Base-by-base conservation (phyloP, 2,797 vertebrate species). In the Spinus olivaceus region DNA sequence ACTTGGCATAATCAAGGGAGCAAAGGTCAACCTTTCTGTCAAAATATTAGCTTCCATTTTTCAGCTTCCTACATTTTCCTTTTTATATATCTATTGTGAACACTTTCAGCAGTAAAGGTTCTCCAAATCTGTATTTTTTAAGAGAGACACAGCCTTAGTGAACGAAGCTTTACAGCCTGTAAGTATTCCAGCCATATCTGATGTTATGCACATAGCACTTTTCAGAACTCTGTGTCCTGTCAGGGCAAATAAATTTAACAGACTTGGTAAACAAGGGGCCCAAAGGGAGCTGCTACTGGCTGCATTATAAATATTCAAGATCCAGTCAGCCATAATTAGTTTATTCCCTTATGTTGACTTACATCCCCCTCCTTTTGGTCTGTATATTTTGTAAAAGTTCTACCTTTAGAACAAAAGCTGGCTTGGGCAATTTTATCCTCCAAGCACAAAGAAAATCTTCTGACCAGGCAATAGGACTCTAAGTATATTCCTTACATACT, bases 241-340 rank as follows among this genome's bases (percentile, higher is more conserved):
- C 93, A 96, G 51, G 67, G 69, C 78, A 82, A 61, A 96, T 93
- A 96, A 96, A 96, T 94, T 93, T 94, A 96, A 86, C 56, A 94
- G 73, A 66, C 80, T 77, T 63, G 49, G 94, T 96, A 96, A 96
- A 94, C 64, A 95, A 89, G 59, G 14, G 51, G 72, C 77, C 91
- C 86, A 95, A 96, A 95, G 95, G 83, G 72, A 96, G 41, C 65
- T 80, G 82, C 66, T 91, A 85, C 85, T 6, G 22, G 39, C 69
- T 95, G 81, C 32, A 23, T 91, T 83, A 87, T 94, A 96, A 97
- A 95, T 95, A 96, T 86, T 92, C 65, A 93, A 90, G 65, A 81
- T 41, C 49, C 63, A 88, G 64, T 92, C 90, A 97, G 51, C 47
- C 71, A 76, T 95, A 90, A 97, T 95, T 93, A 92, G 51, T 87